Evolutionary conservation across 2,113 vertebrate genomes (phyloP).

Genomic region (Ranitomeya imitator): DNA sequence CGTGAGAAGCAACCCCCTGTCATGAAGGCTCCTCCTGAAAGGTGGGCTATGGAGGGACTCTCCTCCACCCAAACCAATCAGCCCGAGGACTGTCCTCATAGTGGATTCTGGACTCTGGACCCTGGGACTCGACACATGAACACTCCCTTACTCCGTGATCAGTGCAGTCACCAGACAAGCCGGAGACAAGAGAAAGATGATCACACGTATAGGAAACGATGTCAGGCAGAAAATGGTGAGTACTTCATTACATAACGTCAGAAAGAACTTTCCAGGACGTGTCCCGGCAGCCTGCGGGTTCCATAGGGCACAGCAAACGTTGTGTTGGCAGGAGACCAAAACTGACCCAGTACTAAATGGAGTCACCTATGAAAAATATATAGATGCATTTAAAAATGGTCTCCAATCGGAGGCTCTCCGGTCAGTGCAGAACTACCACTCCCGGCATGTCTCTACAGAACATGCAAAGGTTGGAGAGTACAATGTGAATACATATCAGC

Average conservation of each 20-base stretch:
- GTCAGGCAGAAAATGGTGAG: not conserved
- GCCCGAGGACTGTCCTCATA: not conserved
- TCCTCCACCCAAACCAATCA: slow-evolving; percentile 33
- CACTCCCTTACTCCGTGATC: not conserved
- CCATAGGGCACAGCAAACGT: too few species aligned
- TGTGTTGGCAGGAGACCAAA: not conserved
- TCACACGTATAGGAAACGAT: not conserved
- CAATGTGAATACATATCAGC: too few species aligned
- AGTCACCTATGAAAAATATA: not conserved
- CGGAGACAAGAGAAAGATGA: not conserved
- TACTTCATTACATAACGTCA: not conserved
- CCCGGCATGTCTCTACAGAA: not conserved
- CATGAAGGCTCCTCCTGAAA: slow-evolving; percentile 23
- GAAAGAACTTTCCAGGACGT: not conserved
- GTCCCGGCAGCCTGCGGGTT: not conserved
- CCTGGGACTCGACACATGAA: slow-evolving; percentile 17
- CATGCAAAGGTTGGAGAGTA: not conserved
- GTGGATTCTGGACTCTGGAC: slow-evolving; percentile 49
- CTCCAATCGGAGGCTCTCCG: not conserved
- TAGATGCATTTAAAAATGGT: too few species aligned
- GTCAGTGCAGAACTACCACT: not conserved
- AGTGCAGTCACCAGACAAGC: not conserved
- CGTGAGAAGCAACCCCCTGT: slow-evolving; percentile 49
- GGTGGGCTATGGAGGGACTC: slow-evolving; percentile 11
- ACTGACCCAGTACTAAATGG: not conserved